Base-by-base conservation (phyloP, 2,797 vertebrate genomes). In the Catharus ustulatus region DNA sequence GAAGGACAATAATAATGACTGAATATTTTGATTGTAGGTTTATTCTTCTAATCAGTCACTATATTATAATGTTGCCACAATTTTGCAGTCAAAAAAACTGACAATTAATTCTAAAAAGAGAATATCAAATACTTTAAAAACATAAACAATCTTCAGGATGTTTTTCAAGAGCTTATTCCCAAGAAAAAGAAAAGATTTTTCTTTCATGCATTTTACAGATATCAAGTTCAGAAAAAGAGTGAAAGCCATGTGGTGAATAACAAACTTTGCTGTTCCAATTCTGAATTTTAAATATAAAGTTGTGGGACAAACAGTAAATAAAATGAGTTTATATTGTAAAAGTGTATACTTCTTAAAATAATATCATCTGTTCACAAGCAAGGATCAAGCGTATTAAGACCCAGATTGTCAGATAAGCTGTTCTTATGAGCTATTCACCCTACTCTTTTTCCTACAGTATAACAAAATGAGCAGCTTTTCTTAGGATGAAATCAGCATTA, bases 381-480 rank as follows among this genome's bases (percentile, higher is more conserved):
- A 75, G 23, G 43, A 85, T 75, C 26, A 69, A 77, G 61, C 48
- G 26, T 54, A 49, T 79, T 9, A 81, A 69, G 23, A 52, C 36
- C 15, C 45, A 58, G 83, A 80, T 17, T 55, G 27, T 62, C 77
- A 86, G 38, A 84, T 79, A 86, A 83, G 21, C 58, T 93, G 58
- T 27, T 95, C 85, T 74, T 83, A 75, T 58, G 68, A 96, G 84
- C 30, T 94, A 40, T 84, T 89, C 27, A 46, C 38, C 46, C 58
- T 68, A 11, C 30, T 46, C 45, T 40, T 3, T 85, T 89, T 89
- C 59, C 55, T 92, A 63, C 32, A 40, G 20, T 48, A 73, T 67
- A 75, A 73, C 6, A 73, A 95, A 87, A 83, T 0, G 9, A 95
- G 20, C 62, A 78, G 40, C 52, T 78, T 78, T 94, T 92, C 87